Base-by-base conservation (phyloP, 2,888 invertebrate species). In the Shargacucullia verbasci region DNA sequence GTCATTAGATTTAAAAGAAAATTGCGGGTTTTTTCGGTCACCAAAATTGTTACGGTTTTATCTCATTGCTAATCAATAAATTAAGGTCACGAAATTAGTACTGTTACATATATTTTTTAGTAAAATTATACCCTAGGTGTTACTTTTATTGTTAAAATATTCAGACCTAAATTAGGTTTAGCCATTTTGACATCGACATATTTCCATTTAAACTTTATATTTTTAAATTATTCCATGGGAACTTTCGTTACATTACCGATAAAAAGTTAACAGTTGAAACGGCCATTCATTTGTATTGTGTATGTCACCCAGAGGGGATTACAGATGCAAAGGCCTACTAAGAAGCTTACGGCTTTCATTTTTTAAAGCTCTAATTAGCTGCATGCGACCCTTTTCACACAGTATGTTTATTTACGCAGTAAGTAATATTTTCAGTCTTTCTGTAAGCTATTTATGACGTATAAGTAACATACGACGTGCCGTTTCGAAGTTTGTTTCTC, bases 331-430 rank as follows among this genome's bases (percentile, higher is more conserved):
- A 69, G 70, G 46, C 49, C 48, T 34, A 49, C 49, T 66, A 66
- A 43, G 64, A 40, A 67, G 66, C 66, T 67, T 70, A 64, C 46
- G 44, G 70, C 45, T 70, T 69, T 29, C 41, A 70, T 70, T 70
- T 58, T 48, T 52, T 50, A 27, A 38, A 50, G 40, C 52, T 48
- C 64, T 67, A 67, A 67, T 67, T 67, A 70, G 52, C 52, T 58
- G 48, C 71, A 70, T 65, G 44, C 45, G 65, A 65, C 59, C 47
- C 40, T 66, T 70, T 70, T 70, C 50, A 47, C 34, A 40, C 35
- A 25, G 43, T 13, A 27, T 47, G 43, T 65, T 40, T 57, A 37
- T 55, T 54, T 31, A 15, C 34, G 39, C 60, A 20, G 34, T 39
- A 29, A 29, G 29, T 47, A 55, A 20, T 46, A 39, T 35, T n/a